A percentile compares a stretch with the other conserved stretches of the same genome.
Evolutionary conservation across 2,797 vertebrate species (phyloP).

Genomic region (Danio albolineatus): DNA sequence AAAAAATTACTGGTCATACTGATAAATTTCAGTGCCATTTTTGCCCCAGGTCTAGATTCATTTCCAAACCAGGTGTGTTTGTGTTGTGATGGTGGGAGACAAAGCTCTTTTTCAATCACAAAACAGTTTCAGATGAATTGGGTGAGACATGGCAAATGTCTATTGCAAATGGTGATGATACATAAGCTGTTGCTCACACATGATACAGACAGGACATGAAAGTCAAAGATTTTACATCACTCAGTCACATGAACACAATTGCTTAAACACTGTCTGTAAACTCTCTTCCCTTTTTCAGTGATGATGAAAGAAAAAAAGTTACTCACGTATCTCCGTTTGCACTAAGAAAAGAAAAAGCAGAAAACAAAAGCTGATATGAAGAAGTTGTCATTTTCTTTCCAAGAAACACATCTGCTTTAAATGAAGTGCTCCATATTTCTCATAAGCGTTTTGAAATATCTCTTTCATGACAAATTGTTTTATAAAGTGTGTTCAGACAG

Average conservation of each 20-base stretch:
- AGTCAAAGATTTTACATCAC: background rate
- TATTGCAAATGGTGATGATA: too few relatives aligned
- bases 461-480: too few relatives aligned
- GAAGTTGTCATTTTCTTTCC: background rate
- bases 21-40: too few relatives aligned
- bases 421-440: background rate
- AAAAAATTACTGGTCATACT: too few relatives aligned
- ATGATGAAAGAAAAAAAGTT: constrained; percentile 49
- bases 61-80: too few relatives aligned
- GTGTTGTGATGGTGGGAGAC: too few relatives aligned
- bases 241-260: background rate
- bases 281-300: constrained; percentile 14
- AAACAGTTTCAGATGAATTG: too few relatives aligned
- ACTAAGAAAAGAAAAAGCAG: constrained; percentile 71
- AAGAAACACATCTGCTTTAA: background rate
- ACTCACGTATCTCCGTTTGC: constrained; percentile 88
- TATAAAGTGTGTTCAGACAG: too few relatives aligned
- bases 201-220: background rate
- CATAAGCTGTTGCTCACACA: background rate
- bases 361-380: constrained; percentile 18
- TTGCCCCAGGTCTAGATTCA: too few relatives aligned
- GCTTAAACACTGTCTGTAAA: background rate
- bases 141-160: too few relatives aligned
- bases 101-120: too few relatives aligned
- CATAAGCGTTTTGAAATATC: background rate